Evolutionary conservation across 2,797 vertebrate genomes (phyloP).

Genomic region (Myripristis murdjan): DNA sequence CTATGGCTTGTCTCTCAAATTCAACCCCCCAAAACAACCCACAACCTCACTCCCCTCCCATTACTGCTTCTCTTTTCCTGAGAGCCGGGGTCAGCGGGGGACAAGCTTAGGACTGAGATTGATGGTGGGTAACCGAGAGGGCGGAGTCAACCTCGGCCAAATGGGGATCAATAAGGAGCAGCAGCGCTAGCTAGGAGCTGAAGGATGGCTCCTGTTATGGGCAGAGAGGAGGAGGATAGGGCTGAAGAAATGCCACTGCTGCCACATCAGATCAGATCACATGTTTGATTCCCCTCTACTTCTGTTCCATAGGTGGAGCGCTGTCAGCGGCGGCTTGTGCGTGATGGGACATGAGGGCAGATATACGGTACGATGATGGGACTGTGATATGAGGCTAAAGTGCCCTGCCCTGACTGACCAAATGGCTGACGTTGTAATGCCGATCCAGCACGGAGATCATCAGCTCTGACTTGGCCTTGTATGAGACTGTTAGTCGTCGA

Average conservation of each 20-base stretch:
- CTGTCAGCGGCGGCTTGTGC: slow-evolving; percentile 55
- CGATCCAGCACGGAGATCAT: slow-evolving; percentile 65
- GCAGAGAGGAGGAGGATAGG: slow-evolving; percentile 50
- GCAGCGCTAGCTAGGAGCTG: slow-evolving; percentile 16
- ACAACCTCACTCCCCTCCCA: slow-evolving; percentile 45
- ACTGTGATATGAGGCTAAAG: slow-evolving; percentile 47
- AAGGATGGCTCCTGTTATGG: slow-evolving; percentile 71
- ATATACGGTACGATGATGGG: slow-evolving; percentile 56
- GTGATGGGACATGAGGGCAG: slow-evolving; percentile 42
- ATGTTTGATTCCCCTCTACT: slow-evolving; percentile 59
- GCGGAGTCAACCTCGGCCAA: slow-evolving; percentile 48
- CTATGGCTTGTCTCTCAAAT: slow-evolving; percentile 18
- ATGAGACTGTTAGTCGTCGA: slow-evolving; percentile 63
- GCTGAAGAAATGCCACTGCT: slow-evolving; percentile 58
- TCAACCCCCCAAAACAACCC: background rate
- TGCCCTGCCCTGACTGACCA: slow-evolving; percentile 52
- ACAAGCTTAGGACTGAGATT: slow-evolving; percentile 41
- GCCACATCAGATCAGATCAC: slow-evolving; percentile 70
- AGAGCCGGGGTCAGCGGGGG: slow-evolving; percentile 50
- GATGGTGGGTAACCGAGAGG: slow-evolving; percentile 40
- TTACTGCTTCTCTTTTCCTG: slow-evolving; percentile 54
- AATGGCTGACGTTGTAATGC: slow-evolving; percentile 55
- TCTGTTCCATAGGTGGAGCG: slow-evolving; percentile 38
- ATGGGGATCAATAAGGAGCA: slow-evolving; percentile 74
- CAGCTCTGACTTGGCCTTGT: slow-evolving; percentile 76